Conservation (phyloP, 2,888 invertebrate genomes). For the Phengaris alcon region DNA sequence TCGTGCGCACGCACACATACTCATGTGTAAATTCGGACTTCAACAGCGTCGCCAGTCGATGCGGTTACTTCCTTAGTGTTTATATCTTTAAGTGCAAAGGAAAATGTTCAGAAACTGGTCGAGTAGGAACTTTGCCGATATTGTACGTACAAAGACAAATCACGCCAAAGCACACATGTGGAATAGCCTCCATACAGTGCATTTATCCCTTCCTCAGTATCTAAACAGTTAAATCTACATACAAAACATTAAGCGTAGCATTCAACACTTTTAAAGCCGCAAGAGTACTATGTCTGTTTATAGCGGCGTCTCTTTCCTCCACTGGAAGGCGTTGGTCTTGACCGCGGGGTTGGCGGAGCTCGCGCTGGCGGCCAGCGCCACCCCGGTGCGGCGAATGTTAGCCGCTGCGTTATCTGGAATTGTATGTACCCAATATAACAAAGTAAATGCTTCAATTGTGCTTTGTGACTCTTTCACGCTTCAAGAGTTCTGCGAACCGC, state of each 20-base stretch:
- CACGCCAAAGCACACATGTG: not conserved
- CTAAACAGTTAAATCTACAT: not conserved
- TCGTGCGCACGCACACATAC: no score
- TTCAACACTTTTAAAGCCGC: constrained; percentile 8
- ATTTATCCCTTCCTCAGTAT: not conserved
- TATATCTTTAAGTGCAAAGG: no score
- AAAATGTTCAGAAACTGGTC: no score
- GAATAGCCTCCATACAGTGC: not conserved
- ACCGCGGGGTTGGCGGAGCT: constrained; percentile 81
- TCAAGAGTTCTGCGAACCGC: no score
- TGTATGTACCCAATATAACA: not conserved
- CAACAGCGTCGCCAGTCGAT: no score
- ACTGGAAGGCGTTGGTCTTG: constrained; percentile 88
- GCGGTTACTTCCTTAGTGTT: no score
- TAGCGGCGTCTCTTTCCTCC: constrained; percentile 91
- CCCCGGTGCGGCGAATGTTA: constrained; percentile 80
- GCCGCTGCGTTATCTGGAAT: constrained; percentile 79
- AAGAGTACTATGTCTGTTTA: constrained; percentile 43
- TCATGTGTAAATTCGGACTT: no score
- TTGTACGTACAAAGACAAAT: not conserved
- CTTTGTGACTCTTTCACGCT: no score
- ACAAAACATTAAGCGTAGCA: constrained; percentile 13
- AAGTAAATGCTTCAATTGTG: no score
- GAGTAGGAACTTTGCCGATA: no score
- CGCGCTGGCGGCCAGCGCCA: constrained; percentile 75